These are phyloP conservation scores for Luperina nickerlii DNA, from an alignment of 2,888 invertebrate species.

Conservation along the genomic window DNA sequence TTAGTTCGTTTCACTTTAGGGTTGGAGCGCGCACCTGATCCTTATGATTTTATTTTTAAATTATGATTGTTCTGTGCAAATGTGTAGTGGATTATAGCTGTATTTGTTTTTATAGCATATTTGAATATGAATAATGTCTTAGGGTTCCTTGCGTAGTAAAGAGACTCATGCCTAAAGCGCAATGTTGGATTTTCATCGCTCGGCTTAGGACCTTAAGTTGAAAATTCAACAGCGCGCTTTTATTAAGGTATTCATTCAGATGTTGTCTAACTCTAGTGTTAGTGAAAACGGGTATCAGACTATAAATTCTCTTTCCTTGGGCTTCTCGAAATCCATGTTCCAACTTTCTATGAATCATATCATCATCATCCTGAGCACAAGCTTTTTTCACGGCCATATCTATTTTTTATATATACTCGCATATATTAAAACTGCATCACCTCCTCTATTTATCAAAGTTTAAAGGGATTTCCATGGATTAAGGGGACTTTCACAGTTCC, in stretches of 20 bases:
- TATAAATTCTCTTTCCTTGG: not conserved
- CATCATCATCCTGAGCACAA: too few relatives aligned
- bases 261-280: too few relatives aligned
- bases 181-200: not conserved
- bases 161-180: not conserved
- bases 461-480: not conserved
- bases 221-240: not conserved
- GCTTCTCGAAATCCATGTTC: not conserved
- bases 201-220: not conserved
- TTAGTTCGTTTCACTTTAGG: conserved; percentile 77
- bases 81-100: conserved; percentile 62
- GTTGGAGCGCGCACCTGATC: conserved; percentile 86
- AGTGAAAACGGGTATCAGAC: not conserved
- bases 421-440: not conserved
- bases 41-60: conserved; percentile 87
- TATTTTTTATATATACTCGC: too few relatives aligned
- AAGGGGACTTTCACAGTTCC: not conserved
- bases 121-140: conserved; percentile 32
- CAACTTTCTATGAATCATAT: not conserved
- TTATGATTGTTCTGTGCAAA: conserved; percentile 68
- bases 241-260: not conserved
- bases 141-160: conserved; percentile 1
- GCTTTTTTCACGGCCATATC: not conserved
- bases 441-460: not conserved
- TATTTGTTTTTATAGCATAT: conserved; percentile 54